Evolutionary conservation across 1,140 invertebrate genomes (phyloP).

Genomic region (Drosophila neocordata): DNA sequence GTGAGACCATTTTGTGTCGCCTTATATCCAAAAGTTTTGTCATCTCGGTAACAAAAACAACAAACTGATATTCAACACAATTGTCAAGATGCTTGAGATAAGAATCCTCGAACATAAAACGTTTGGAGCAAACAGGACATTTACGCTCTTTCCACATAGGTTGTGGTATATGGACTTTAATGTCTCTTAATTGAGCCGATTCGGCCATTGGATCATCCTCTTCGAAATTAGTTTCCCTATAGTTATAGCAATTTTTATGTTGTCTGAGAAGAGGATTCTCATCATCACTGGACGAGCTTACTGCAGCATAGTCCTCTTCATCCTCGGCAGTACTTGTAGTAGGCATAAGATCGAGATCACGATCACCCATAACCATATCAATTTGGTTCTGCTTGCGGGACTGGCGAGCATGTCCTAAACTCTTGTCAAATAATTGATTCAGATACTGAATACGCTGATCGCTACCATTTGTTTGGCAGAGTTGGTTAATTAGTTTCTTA

Average conservation of each 20-base stretch:
- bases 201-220: constrained; percentile 79
- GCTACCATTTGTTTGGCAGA: constrained; percentile 24
- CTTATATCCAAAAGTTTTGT: constrained; percentile 64
- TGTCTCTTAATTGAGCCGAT: constrained; percentile 64
- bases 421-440: constrained; percentile 64
- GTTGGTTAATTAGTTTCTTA: constrained; percentile 64
- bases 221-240: constrained; percentile 78
- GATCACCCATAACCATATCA: not conserved
- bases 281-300: constrained; percentile 69
- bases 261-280: constrained; percentile 52
- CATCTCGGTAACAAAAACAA: constrained; percentile 57
- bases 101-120: constrained; percentile 79
- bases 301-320: constrained; percentile 61
- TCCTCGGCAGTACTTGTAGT: constrained; percentile 60
- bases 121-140: constrained; percentile 71
- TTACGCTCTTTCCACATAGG: constrained; percentile 79
- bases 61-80: constrained; percentile 74
- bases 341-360: constrained; percentile 21
- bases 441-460: constrained; percentile 66
- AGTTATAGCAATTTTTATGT: constrained; percentile 72
- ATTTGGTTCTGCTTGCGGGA: constrained; percentile 13
- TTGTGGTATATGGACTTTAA: constrained; percentile 74
- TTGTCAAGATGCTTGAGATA: constrained; percentile 69
- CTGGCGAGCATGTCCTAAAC: constrained; percentile 23
- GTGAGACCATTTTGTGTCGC: constrained; percentile 70